Base-by-base conservation (phyloP, 2,888 invertebrate species). In the Hypsopygia costalis region DNA sequence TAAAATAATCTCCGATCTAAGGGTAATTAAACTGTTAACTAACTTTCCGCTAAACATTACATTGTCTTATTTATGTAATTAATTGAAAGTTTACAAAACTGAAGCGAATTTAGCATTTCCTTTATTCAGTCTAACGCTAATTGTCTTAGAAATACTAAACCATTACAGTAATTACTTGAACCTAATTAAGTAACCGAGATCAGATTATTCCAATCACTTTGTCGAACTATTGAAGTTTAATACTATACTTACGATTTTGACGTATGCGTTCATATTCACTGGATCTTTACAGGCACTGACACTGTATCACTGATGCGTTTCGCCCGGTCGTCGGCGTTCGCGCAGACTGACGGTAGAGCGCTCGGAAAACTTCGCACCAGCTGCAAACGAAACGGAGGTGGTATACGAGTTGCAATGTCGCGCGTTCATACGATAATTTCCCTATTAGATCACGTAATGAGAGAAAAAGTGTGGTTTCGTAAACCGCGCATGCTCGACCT, bases 301-400 rank as follows among this genome's bases (percentile, higher is more conserved):
- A 81, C 82, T 68, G 67, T 64, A 69, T 63, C 79, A 81, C 78
- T 67, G 65, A 56, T 55, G 68, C 66, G 66, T 68, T 70, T 40
- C 62, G 71, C 68, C 65, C 63, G 65, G 66, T 54, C 65, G 70
- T 54, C 59, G 47, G 74, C 67, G 76, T 66, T 57, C 65, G 68
- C 70, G 68, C 65, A 63, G 67, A 79, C 75, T 80, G 77, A 59
- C 68, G 60, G 61, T 49, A 25, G 40, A 49, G 55, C 61, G 58
- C 57, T 68, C 68, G 66, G 62, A 55, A 57, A 57, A 52, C 40
- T 50, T 49, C 67, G 61, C 68, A 68, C 70, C 69, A 68, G 69
- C 78, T 82, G 82, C 76, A 79, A 83, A 70, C 64, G 69, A 75
- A 76, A 70, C 65, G 40, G 80, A 74, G 74, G 81, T 78, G 80